Evolutionary conservation across 2,888 invertebrate genomes (phyloP), one percentile per base, ranked within the genome.

Genomic region (Kryphioiulus occultus): DNA sequence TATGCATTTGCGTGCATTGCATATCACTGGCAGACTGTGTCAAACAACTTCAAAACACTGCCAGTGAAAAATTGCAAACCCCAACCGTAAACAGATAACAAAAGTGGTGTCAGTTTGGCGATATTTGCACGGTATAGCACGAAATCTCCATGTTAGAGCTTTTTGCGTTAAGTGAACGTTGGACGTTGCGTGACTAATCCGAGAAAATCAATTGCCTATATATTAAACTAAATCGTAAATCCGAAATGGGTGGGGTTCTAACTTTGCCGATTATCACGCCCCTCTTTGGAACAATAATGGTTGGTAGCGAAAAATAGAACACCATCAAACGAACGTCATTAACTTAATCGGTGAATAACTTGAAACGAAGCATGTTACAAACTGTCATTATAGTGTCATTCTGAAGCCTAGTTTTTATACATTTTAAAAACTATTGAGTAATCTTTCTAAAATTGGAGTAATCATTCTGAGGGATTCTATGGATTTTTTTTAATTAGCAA

Each of bases 31-130:
- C 22, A 7, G 59, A n/a, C 17, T 78, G 78, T 15, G 30, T 30
- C 78, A 78, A 78, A 30, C 78, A 78, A 78, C 12, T 30, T 78
- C 30, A 78, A 30, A 78, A 78, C 78, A 78, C 30, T 30, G 9
- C 22, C 26, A 15, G 22, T 68, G 26, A 68, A 68, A 68, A 68
- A 68, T 68, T 68, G 68, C 26, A 26, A 68, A 26, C 26, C 68
- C 68, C 1, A 78, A 78, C 15, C 30, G 78, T 32, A 30, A 78
- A 30, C 78, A 78, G 78, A 78, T 78, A 78, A 78, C 78, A 78
- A 68, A 68, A 78, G 78, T 78, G 30, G 78, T 78, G 78, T 78
- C 78, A 78, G 30, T 78, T 78, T 78, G 78, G 78, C 12, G 78
- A 78, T 78, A 78, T 78, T 78, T 78, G 30, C 78, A 32, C 78